These are phyloP conservation scores for Panzeria rudis DNA, from an alignment of 2,888 invertebrate genomes.

Conservation along the genomic window DNA sequence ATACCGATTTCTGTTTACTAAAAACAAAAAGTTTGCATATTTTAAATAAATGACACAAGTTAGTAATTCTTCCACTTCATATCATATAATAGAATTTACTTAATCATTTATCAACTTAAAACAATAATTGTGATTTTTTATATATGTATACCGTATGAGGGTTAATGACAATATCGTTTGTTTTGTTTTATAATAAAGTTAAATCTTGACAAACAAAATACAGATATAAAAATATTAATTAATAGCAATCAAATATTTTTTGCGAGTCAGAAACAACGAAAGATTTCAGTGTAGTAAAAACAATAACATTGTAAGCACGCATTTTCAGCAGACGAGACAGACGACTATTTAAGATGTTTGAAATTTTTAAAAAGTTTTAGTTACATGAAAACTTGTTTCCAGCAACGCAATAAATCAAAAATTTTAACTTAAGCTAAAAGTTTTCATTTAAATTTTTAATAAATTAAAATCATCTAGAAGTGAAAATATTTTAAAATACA, in stretches of 20 bases:
- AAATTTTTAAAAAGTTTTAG: conserved; percentile 31
- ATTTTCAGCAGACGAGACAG: not conserved
- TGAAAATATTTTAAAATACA: not conserved
- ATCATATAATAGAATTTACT: not conserved
- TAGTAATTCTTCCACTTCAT: not conserved
- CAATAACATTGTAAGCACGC: conserved; percentile 32
- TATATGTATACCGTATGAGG: not conserved
- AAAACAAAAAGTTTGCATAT: not conserved
- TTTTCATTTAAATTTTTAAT: not conserved
- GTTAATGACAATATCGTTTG: conserved; percentile 36
- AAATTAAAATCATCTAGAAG: not conserved
- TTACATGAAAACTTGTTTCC: conserved; percentile 31
- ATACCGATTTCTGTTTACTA: not conserved
- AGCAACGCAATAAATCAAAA: conserved; percentile 14
- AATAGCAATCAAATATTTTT: conserved; percentile 47
- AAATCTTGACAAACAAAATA: conserved; percentile 39
- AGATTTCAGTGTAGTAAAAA: conserved; percentile 42
- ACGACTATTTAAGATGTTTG: conserved; percentile 55
- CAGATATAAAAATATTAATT: conserved; percentile 35
- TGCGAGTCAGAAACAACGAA: conserved; percentile 16
- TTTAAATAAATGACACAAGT: not conserved
- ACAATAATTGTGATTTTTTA: not conserved
- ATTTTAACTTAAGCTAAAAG: not conserved
- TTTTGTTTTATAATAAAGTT: conserved; percentile 28
- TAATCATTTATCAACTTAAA: not conserved